Base-by-base conservation (phyloP, 2,888 invertebrate species). In the Eretmocerus hayati region DNA sequence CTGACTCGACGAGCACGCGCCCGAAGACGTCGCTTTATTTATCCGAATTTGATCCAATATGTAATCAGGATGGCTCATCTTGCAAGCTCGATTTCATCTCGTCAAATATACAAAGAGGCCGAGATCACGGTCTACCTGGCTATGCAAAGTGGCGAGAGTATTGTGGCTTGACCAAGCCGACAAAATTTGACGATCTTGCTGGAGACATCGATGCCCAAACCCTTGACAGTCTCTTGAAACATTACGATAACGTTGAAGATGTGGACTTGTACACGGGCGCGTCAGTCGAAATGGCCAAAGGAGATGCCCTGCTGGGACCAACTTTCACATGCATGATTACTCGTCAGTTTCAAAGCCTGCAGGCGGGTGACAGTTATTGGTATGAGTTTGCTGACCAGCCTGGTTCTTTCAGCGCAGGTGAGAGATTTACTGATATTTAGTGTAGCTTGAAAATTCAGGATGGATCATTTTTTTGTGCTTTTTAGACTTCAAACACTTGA, bases 261-360 rank as follows among this genome's bases (percentile, higher is more conserved):
- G 81, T 94, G 23, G 94, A 94, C 69, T 70, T 93, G 22, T 94
- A 91, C 71, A 86, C 90, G 1, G 94, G 92, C 0, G 88, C 88
- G 0, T 66, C 93, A 32, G 87, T 90, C 13, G 94, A 95, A 65
- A 77, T 77, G 9, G 87, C 88, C 0, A 63, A 76, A 48, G 71
- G 74, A 59, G 87, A 78, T 3, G 84, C 86, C 2, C 79, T 91
- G 18, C 77, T 93, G 42, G 93, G 93, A 0, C 88, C 92, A 1
- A 85, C 91, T 2, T 80, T 92, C 45, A 85, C 83, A 18, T 94
- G 93, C 62, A 75, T 94, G 53, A 75, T 94, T 39, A 79, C 85
- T 0, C 87, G 90, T 73, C 93, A 94, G 74, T 94, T 93, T 73
- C 69, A 83, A 15, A 74, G 90, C 40, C 68, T 90, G 21, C 89